Base-by-base conservation (phyloP, 2,888 invertebrate genomes). In the Spicauda simplicius region DNA sequence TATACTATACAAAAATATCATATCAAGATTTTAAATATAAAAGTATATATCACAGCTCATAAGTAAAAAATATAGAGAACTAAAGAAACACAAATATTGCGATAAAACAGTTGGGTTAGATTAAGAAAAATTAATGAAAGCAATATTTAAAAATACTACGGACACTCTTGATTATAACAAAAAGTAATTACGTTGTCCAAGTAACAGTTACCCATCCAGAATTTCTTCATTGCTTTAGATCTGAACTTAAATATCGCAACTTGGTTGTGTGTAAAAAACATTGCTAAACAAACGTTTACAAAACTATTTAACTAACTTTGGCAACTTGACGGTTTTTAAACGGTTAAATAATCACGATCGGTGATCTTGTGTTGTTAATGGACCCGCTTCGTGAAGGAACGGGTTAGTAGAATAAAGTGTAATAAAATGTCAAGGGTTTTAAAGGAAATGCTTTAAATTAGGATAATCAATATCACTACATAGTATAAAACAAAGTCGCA, bases 261-360 rank as follows among this genome's bases (percentile, higher is more conserved):
- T 0, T 25, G 0, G 12, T 18, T 41, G 11, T 16, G 11, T 30
- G 45, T 14, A 63, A 63, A 63, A 63, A 63, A 30, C 25, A 41
- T 63, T 63, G 63, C 63, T 18, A 45, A 55, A 63, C 55, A 8
- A 14, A 63, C 14, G 55, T 63, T 55, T 56, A 63, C 63, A 45
- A 50, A 62, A 63, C 55, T 48, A 11, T 62, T 55, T 54, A 55
- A 62, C 62, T 55, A 61, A 61, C 48, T 61, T 55, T 63, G 16
- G 54, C 16, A 54, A 54, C 54, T 45, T 18, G n/a, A 30, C 50
- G 54, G 33, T 55, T 63, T 63, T 63, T 48, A 18, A 37, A n/a
- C 48, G 41, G 55, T 63, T 63, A 63, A 63, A 63, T 63, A 63
- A 63, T 63, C 55, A 55, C 48, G 55, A 63, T 63, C 20, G 19